Percentiles rank a stretch among this genome's conserved stretches.
Evolutionary conservation across 2,797 vertebrate genomes (phyloP).

Genomic region (Dryobates pubescens): DNA sequence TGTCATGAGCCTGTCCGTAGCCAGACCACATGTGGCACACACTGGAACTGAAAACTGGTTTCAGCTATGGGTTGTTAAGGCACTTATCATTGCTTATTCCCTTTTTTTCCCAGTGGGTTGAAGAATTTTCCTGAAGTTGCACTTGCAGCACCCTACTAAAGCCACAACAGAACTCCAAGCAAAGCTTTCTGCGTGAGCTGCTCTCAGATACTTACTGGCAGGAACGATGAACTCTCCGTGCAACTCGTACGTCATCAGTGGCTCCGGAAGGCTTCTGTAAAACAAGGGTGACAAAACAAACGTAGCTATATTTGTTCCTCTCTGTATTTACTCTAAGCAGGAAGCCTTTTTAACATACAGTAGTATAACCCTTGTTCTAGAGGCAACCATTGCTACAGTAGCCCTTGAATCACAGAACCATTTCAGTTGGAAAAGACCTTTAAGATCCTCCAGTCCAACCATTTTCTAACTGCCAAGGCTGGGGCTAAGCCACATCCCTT

Average conservation of each 20-base stretch:
- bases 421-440: no score
- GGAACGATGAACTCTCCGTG: slow-evolving; percentile 94
- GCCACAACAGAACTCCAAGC: neutral
- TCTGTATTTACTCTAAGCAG: neutral
- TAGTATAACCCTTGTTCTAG: neutral
- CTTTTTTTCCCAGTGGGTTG: neutral
- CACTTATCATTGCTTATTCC: neutral
- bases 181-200: slow-evolving; percentile 17
- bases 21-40: neutral
- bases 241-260: slow-evolving; percentile 95
- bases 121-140: neutral
- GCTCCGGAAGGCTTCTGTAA: slow-evolving; percentile 94
- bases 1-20: neutral
- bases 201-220: slow-evolving; percentile 87
- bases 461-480: no score
- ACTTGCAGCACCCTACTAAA: neutral
- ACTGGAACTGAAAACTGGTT: neutral
- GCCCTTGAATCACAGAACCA: neutral
- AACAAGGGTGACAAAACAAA: slow-evolving; percentile 35
- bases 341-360: neutral
- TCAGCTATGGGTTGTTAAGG: neutral
- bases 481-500: no score
- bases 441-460: no score
- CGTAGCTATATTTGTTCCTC: neutral
- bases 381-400: neutral